A percentile compares a stretch with the other conserved stretches of the same genome.
These are phyloP conservation scores for Mechanitis mazaeus DNA, from an alignment of 2,888 invertebrate genomes.

Conservation along the genomic window DNA sequence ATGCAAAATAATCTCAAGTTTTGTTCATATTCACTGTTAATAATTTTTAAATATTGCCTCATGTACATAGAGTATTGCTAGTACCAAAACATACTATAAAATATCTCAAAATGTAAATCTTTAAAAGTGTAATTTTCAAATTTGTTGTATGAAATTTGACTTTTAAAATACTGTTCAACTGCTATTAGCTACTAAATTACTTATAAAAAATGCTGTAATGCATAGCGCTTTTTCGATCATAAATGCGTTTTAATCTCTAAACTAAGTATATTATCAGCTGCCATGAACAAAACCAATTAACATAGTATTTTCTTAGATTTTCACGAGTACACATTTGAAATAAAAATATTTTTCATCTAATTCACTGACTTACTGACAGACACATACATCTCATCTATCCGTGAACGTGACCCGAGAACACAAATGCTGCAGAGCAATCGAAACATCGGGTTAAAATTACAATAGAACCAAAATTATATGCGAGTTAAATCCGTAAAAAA, in stretches of 20 bases:
- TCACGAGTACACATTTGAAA: too few species aligned
- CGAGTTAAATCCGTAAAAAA: too few species aligned
- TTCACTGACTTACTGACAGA: too few species aligned
- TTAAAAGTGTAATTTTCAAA: conserved; percentile 1
- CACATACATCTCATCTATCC: too few species aligned
- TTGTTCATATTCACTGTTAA: neutral
- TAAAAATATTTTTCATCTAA: neutral
- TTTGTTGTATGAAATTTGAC: neutral
- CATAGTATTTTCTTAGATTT: too few species aligned
- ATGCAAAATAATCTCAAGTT: conserved; percentile 9
- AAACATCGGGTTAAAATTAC: too few species aligned
- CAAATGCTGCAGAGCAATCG: too few species aligned
- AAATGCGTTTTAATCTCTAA: conserved; percentile 8
- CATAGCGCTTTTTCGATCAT: neutral
- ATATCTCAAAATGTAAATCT: conserved; percentile 10
- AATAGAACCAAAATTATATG: too few species aligned
- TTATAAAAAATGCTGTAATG: neutral
- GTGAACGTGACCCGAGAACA: too few species aligned
- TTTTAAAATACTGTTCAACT: neutral
- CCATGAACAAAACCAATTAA: neutral
- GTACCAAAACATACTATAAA: conserved; percentile 9
- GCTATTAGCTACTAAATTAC: neutral
- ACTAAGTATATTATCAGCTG: neutral
- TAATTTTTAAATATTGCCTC: neutral
- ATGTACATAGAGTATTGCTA: conserved; percentile 17